A percentile compares a stretch with the other conserved stretches of the same genome.
phyloP scores from a whole-genome alignment of 1,140 invertebrate species.

The Diachasma alloeum region DNA sequence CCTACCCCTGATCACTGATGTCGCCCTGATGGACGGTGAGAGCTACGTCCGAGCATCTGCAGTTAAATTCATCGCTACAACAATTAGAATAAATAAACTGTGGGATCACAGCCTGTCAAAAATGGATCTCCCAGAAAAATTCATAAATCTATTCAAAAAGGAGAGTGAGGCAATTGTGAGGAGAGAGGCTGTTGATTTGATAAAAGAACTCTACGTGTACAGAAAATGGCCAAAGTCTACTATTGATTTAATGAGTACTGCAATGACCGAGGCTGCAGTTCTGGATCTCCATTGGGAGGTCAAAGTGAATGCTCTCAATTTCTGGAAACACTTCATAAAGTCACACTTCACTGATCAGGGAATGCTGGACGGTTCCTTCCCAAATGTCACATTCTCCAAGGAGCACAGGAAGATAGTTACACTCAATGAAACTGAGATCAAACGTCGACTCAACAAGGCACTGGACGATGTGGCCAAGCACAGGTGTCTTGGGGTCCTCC shows the following conservation, averaged over 20 bases:
- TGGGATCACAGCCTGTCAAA: slow-evolving; percentile 72
- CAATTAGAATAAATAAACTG: slow-evolving; percentile 70
- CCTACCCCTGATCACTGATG: slow-evolving; percentile 70
- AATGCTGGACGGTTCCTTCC: slow-evolving; percentile 81
- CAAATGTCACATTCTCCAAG: slow-evolving; percentile 79
- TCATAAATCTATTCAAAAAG: slow-evolving; percentile 69
- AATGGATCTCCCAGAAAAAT: slow-evolving; percentile 69
- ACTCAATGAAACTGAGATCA: slow-evolving; percentile 74
- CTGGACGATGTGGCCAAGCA: slow-evolving; percentile 71
- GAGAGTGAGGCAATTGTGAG: slow-evolving; percentile 80
- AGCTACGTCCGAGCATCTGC: slow-evolving; percentile 78
- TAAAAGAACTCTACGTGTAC: slow-evolving; percentile 73
- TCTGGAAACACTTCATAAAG: slow-evolving; percentile 75
- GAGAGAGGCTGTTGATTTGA: slow-evolving; percentile 72
- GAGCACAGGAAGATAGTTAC: slow-evolving; percentile 79
- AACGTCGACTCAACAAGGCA: slow-evolving; percentile 71
- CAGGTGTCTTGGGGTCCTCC: slow-evolving; percentile 73
- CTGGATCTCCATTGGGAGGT: slow-evolving; percentile 83
- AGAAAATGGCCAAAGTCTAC: slow-evolving; percentile 66
- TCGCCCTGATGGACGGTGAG: slow-evolving; percentile 73
- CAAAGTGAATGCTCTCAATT: slow-evolving; percentile 73
- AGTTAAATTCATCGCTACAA: slow-evolving; percentile 72
- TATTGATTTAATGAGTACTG: slow-evolving; percentile 52
- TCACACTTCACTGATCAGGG: slow-evolving; percentile 75
- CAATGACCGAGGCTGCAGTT: slow-evolving; percentile 71